Evolutionary conservation across 2,113 vertebrate species (phyloP).

Genomic region (Erythrocebus patas): DNA sequence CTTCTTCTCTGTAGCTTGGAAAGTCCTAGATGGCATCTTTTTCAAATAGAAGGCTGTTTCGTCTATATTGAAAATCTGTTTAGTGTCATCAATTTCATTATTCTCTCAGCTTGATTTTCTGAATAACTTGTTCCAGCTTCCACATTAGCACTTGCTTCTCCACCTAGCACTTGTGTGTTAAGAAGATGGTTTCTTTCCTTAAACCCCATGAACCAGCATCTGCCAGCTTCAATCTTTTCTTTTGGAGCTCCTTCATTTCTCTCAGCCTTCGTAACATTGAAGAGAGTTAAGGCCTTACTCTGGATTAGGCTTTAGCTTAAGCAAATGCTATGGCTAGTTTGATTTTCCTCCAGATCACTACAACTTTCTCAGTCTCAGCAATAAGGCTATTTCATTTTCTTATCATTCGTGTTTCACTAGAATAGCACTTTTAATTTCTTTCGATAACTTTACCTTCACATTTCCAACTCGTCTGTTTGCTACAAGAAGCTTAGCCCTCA

Average conservation of each 20-base stretch:
- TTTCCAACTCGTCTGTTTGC: not conserved
- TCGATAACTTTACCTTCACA: not conserved
- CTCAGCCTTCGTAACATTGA: not conserved
- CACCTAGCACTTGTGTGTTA: not conserved
- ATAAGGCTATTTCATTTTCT: not conserved
- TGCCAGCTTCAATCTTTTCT: not conserved
- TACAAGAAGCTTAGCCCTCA: too few species aligned
- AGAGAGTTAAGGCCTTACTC: not conserved
- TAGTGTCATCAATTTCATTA: not conserved
- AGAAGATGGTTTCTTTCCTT: not conserved
- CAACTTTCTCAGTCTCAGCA: not conserved
- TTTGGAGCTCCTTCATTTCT: not conserved
- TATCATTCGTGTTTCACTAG: not conserved
- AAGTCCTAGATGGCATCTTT: not conserved
- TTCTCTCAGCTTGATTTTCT: not conserved
- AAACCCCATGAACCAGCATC: not conserved
- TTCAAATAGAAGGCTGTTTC: not conserved
- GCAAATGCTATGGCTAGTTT: not conserved
- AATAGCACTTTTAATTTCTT: not conserved
- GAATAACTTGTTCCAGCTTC: not conserved
- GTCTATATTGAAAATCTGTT: not conserved
- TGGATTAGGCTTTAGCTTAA: not conserved
- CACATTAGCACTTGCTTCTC: not conserved
- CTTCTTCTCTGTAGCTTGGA: not conserved
- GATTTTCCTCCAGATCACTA: not conserved